Percentiles rank a stretch among this genome's conserved stretches.
These are phyloP conservation scores for Theonella swinhoei DNA, from an alignment of 37 sponge, comb jelly and placozoan genomes.

Conservation along the genomic window DNA sequence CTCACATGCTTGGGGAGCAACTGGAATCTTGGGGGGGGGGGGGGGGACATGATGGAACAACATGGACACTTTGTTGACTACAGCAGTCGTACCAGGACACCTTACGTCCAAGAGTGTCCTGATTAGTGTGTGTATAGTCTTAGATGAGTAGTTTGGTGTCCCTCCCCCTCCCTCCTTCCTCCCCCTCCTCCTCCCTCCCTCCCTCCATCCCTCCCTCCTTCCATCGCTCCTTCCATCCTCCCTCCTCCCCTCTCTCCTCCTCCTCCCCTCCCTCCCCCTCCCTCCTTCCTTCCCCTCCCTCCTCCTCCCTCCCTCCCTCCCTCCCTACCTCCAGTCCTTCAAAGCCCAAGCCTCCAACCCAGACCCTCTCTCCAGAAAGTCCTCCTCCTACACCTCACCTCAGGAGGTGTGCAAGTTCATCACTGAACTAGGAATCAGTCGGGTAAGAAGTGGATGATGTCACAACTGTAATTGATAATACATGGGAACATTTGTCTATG, in stretches of 20 bases:
- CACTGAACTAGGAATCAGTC: conserved; percentile 90
- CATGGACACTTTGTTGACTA: too few species aligned
- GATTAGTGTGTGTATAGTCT: too few species aligned
- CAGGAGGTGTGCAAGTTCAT: conserved; percentile 89
- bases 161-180: background rate
- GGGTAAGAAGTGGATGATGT: conserved; percentile 44
- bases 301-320: background rate
- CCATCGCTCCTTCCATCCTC: background rate
- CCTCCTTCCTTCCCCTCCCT: background rate
- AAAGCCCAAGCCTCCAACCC: conserved; percentile 50
- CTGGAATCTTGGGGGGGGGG: too few species aligned
- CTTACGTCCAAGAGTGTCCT: too few species aligned
- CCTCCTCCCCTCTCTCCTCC: background rate
- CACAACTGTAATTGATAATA: background rate
- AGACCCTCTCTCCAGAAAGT: conserved; percentile 39
- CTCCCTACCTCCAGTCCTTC: conserved; percentile 30
- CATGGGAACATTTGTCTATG: background rate
- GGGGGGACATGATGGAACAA: too few species aligned
- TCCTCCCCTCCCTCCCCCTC: background rate
- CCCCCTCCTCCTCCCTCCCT: background rate
- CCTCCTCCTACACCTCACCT: conserved; percentile 54
- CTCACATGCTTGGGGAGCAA: too few species aligned
- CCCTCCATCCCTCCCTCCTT: background rate
- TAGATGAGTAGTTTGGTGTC: too few species aligned
- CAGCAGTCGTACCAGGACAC: too few species aligned